Percentiles rank a stretch among this genome's conserved stretches.
Evolutionary conservation across 1,140 invertebrate species (phyloP).

Genomic region (Drosophila repleta): DNA sequence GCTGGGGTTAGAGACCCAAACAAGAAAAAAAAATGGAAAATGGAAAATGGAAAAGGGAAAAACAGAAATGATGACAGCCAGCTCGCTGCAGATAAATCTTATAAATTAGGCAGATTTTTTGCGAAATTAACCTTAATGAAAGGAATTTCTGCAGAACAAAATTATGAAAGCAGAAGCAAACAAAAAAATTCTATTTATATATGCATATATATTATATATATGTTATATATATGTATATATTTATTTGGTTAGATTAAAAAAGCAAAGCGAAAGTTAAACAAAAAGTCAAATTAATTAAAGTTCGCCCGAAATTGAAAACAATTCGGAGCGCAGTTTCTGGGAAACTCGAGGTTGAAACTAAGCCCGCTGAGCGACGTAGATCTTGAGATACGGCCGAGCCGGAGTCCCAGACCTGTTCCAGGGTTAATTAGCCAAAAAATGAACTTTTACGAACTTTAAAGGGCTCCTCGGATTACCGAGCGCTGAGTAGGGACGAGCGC

Average conservation of each 20-base stretch:
- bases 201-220: neutral
- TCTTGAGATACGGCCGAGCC: slow-evolving; percentile 3
- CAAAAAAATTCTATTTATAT: neutral
- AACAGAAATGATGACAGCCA: slow-evolving; percentile 44
- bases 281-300: slow-evolving; percentile 21
- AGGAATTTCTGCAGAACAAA: neutral
- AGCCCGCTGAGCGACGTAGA: slow-evolving; percentile 6
- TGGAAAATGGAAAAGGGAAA: neutral
- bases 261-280: slow-evolving; percentile 4
- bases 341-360: neutral
- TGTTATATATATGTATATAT: neutral
- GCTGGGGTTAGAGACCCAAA: neutral
- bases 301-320: slow-evolving; percentile 4
- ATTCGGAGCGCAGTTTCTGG: neutral
- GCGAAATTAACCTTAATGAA: slow-evolving; percentile 25
- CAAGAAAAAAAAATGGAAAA: too few relatives aligned
- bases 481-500: neutral
- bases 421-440: slow-evolving; percentile 20
- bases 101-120: slow-evolving; percentile 41
- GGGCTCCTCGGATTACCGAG: neutral
- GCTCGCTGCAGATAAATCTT: slow-evolving; percentile 41
- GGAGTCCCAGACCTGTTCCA: slow-evolving; percentile 9
- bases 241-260: slow-evolving; percentile 14
- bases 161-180: neutral
- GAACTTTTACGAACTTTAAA: neutral